Evolutionary conservation across 53 echinoderm and acorn worm genomes (phyloP).

Genomic region (Pentamera pediparva): DNA sequence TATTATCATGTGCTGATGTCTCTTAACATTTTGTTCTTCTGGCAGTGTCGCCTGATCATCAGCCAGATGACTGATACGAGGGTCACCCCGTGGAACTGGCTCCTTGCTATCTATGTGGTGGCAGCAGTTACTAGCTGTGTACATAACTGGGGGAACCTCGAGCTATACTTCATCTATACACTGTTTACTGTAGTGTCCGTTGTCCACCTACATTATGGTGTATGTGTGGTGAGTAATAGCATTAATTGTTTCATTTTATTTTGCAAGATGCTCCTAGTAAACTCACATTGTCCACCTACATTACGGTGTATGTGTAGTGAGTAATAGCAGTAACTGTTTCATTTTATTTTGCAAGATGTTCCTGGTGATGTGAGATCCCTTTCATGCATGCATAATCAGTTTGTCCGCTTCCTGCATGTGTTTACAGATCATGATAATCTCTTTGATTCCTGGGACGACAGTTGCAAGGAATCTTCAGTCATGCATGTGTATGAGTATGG

Average conservation of each 20-base stretch:
- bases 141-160: constrained; percentile 30
- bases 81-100: constrained; percentile 43
- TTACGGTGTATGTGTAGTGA: constrained; percentile 79
- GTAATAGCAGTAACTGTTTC: too few species aligned
- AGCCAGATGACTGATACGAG: constrained; percentile 86
- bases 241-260: too few species aligned
- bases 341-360: too few species aligned
- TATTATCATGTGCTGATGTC: background rate
- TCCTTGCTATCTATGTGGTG: constrained; percentile 41
- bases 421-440: too few species aligned
- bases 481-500: too few species aligned
- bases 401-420: too few species aligned
- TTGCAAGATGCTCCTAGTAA: too few species aligned
- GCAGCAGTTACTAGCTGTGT: constrained; percentile 23
- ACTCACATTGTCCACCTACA: constrained; percentile 65
- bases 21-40: background rate
- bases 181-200: constrained; percentile 21
- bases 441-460: too few species aligned
- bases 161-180: constrained; percentile 47
- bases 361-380: too few species aligned
- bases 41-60: constrained; percentile 84
- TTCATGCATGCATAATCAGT: too few species aligned
- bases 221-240: constrained; percentile 86
- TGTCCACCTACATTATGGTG: constrained; percentile 72
- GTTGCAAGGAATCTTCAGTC: too few species aligned